phyloP scores from a whole-genome alignment of 1,140 invertebrate species.

The Drosophila dunni region DNA sequence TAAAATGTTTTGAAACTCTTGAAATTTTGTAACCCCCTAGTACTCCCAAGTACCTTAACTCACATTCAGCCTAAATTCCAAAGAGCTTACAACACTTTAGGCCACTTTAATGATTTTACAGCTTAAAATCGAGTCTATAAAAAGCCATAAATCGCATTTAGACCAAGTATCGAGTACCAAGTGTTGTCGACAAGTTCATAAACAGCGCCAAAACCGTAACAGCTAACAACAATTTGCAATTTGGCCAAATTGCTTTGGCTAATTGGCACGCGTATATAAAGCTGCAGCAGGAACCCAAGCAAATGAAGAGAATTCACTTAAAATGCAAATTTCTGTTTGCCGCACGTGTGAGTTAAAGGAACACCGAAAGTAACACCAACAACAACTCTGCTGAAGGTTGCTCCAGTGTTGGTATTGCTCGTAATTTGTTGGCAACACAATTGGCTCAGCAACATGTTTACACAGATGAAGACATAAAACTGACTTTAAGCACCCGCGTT shows the following conservation, averaged over 20 bases:
- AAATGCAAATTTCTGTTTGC: constrained; percentile 71
- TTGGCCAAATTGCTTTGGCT: constrained; percentile 79
- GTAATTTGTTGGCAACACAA: constrained; percentile 74
- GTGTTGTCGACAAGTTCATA: constrained; percentile 69
- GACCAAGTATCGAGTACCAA: neutral
- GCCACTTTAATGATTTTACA: neutral
- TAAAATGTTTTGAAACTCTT: neutral
- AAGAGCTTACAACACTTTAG: constrained; percentile 13
- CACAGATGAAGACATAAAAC: constrained; percentile 78
- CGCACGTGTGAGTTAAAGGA: constrained; percentile 43
- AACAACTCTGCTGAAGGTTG: constrained; percentile 31
- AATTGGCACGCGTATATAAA: constrained; percentile 75
- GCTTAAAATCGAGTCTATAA: constrained; percentile 9
- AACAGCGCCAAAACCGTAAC: constrained; percentile 65
- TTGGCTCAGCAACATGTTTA: constrained; percentile 62
- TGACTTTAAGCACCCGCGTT: constrained; percentile 51
- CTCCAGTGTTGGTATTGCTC: constrained; percentile 51
- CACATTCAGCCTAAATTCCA: constrained; percentile 7
- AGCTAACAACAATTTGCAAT: constrained; percentile 81
- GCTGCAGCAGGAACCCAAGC: constrained; percentile 53
- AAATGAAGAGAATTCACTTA: constrained; percentile 82
- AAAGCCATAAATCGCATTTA: constrained; percentile 53
- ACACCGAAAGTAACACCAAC: constrained; percentile 15
- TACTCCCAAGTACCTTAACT: constrained; percentile 1
- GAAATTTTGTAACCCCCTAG: neutral